Conservation (phyloP, 2,888 invertebrate species). For the Rhimphoctona megacephalus region DNA sequence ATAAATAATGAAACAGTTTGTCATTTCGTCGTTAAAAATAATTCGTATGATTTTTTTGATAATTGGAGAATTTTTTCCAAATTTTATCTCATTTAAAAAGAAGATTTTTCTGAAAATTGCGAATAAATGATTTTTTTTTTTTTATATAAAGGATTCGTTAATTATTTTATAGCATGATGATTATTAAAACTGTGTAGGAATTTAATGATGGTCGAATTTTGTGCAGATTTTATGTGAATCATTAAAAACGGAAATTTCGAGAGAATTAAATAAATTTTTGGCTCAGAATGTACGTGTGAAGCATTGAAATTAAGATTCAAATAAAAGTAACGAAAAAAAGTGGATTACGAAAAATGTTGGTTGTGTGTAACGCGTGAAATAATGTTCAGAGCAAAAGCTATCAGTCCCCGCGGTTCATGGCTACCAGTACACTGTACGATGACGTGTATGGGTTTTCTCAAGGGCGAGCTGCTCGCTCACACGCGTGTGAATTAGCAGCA, state of each 20-base stretch:
- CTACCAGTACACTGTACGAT: slow-evolving; percentile 27
- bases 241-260: not conserved
- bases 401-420: slow-evolving; percentile 57
- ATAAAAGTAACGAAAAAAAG: not conserved
- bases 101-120: not conserved
- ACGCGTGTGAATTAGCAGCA: slow-evolving; percentile 61
- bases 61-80: no score
- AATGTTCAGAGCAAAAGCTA: slow-evolving; percentile 19
- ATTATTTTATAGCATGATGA: no score
- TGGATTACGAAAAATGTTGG: slow-evolving; percentile 5
- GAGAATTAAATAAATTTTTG: not conserved
- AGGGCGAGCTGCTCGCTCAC: slow-evolving; percentile 58
- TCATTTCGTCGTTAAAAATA: no score
- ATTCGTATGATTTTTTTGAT: no score
- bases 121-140: not conserved
- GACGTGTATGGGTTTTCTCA: slow-evolving; percentile 45
- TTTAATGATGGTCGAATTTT: not conserved
- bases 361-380: slow-evolving; percentile 10
- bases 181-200: not conserved
- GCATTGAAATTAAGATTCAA: not conserved
- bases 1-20: no score
- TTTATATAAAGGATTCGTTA: no score
- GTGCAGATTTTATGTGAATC: not conserved
- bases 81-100: no score
- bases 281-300: not conserved